phyloP scores from a whole-genome alignment of 2,113 vertebrate species.

The Vulpes ferrilata region DNA sequence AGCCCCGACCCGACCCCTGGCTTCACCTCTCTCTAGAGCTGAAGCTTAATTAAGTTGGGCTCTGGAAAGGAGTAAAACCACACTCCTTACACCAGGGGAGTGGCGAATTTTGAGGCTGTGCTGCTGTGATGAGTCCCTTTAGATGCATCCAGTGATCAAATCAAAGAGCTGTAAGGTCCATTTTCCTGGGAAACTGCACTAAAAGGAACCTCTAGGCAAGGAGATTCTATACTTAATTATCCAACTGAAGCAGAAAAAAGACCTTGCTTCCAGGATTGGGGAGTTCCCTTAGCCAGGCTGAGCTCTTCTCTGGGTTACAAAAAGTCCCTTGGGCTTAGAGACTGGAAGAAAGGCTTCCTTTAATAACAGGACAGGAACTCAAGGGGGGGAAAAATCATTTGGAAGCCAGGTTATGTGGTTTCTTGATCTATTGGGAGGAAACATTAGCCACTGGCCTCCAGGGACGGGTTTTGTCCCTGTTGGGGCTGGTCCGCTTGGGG shows the following conservation, averaged over 20 bases:
- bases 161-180: background rate
- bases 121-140: background rate
- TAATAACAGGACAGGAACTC: background rate
- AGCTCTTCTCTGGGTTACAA: background rate
- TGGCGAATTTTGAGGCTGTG: background rate
- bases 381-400: background rate
- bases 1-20: no score
- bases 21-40: background rate
- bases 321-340: background rate
- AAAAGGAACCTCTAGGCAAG: background rate
- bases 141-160: background rate
- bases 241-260: background rate
- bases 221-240: background rate
- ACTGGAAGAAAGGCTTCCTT: background rate
- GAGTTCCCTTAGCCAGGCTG: background rate
- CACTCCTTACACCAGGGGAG: background rate
- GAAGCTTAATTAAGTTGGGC: background rate
- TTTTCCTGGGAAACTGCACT: background rate
- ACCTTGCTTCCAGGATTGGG: background rate
- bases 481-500: accelerated
- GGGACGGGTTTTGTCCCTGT: accelerated
- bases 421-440: background rate
- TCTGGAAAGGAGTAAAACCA: background rate
- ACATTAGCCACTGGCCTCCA: background rate
- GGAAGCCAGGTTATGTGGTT: background rate